A percentile compares a stretch with the other conserved stretches of the same genome.
Evolutionary conservation across 2,113 vertebrate genomes (phyloP).

Genomic region (Onychostruthus taczanowskii): DNA sequence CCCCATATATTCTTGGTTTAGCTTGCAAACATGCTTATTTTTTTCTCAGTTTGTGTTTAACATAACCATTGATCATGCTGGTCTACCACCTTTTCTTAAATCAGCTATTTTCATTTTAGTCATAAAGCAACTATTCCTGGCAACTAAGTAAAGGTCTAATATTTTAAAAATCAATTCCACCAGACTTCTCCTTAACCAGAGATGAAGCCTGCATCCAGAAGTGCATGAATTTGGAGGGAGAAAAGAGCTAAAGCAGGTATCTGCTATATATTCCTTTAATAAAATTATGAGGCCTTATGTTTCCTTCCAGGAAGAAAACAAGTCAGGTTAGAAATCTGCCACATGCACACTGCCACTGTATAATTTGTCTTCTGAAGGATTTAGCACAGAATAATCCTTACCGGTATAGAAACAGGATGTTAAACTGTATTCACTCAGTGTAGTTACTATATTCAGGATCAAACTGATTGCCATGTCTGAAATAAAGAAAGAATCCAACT

Average conservation of each 20-base stretch:
- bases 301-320: background rate
- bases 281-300: background rate
- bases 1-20: background rate
- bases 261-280: background rate
- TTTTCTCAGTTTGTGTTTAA: background rate
- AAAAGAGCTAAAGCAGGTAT: background rate
- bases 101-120: background rate
- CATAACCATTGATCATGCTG: background rate
- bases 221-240: background rate
- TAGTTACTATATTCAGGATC: background rate
- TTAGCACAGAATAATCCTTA: background rate
- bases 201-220: background rate
- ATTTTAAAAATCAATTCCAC: background rate
- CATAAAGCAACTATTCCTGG: background rate
- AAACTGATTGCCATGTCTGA: background rate
- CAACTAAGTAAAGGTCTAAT: background rate
- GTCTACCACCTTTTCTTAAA: background rate
- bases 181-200: background rate
- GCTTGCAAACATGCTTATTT: background rate
- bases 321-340: background rate
- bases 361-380: background rate
- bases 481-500: background rate
- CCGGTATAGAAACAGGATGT: background rate
- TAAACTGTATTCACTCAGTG: background rate
- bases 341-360: fast-evolving